phyloP scores from a whole-genome alignment of 1,140 invertebrate species.

The Papilio xuthus region DNA sequence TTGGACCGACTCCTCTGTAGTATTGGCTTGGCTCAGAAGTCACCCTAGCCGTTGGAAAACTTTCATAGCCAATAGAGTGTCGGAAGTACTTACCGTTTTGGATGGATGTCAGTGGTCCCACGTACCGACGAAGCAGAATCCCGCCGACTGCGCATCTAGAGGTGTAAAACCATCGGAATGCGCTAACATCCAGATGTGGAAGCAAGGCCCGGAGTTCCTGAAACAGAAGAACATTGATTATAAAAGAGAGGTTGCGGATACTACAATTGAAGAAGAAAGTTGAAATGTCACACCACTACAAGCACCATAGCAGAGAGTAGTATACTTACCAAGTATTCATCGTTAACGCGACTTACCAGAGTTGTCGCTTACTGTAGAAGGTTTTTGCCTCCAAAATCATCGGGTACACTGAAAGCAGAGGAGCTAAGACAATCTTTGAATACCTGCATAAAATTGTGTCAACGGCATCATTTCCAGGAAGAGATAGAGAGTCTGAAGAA shows the following conservation, averaged over 20 bases:
- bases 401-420: no score
- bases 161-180: neutral
- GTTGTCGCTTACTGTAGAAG: no score
- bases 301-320: no score
- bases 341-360: no score
- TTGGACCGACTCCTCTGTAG: slow-evolving; percentile 44
- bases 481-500: no score
- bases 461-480: no score
- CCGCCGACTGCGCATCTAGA: neutral
- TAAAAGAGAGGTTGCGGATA: neutral
- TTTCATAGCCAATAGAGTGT: slow-evolving; percentile 3
- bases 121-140: neutral
- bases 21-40: slow-evolving; percentile 41
- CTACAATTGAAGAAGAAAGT: neutral
- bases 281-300: neutral
- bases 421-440: no score
- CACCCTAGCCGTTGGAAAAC: slow-evolving; percentile 11
- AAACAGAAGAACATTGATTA: neutral
- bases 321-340: no score
- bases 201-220: neutral
- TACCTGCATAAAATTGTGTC: no score
- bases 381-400: no score
- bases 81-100: neutral
- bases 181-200: neutral
- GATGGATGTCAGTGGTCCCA: neutral